Percentiles rank a stretch among this genome's conserved stretches.
phyloP scores from a whole-genome alignment of 2,113 vertebrate genomes.

The Nymphicus hollandicus region DNA sequence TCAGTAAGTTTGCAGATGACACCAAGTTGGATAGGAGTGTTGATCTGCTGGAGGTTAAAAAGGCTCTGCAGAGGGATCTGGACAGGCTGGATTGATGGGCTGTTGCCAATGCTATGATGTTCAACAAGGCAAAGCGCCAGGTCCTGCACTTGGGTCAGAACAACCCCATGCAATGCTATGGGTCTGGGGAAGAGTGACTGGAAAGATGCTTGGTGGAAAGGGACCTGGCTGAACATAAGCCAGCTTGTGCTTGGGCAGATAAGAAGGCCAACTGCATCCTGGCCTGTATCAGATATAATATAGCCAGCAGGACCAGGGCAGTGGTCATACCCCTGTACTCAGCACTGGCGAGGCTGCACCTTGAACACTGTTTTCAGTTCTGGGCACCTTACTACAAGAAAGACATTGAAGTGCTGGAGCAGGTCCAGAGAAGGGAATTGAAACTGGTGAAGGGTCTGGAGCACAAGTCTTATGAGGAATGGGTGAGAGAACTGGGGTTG shows the following conservation, averaged over 20 bases:
- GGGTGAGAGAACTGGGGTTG: not conserved
- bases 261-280: not conserved
- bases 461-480: not conserved
- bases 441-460: not conserved
- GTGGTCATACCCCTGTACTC: rapidly evolving
- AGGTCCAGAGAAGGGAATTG: not conserved
- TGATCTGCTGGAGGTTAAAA: not conserved
- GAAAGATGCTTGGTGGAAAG: not conserved
- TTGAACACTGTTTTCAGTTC: not conserved
- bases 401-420: not conserved
- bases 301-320: not conserved
- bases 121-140: not conserved
- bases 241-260: not conserved
- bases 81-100: not conserved
- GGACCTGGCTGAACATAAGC: not conserved
- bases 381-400: too few relatives aligned
- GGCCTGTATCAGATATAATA: not conserved
- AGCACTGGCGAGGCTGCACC: not conserved
- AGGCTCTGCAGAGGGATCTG: not conserved
- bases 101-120: not conserved
- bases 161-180: not conserved
- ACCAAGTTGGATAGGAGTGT: not conserved
- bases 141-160: not conserved
- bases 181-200: not conserved
- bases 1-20: not conserved